These are phyloP conservation scores for Xenentodon cancila DNA, from an alignment of 2,797 vertebrate species.

Conservation along the genomic window DNA sequence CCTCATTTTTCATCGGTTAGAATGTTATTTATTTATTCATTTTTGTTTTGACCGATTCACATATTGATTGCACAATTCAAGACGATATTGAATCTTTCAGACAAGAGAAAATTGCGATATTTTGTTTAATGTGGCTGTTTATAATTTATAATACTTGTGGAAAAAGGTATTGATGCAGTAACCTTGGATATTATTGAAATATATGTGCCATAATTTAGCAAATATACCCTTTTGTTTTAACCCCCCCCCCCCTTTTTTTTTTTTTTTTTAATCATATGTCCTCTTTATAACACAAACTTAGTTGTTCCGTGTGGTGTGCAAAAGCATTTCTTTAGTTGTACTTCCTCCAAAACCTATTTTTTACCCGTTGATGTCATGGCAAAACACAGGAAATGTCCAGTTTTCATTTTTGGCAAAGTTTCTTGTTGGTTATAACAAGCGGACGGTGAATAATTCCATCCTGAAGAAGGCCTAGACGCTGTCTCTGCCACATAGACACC, in stretches of 20 bases:
- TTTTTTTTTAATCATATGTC: not conserved
- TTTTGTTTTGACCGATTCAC: not conserved
- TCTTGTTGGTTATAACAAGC: not conserved
- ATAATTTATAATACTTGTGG: not conserved
- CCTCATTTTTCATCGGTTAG: not conserved
- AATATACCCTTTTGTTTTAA: no score
- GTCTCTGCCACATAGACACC: no score
- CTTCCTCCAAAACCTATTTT: constrained; percentile 53
- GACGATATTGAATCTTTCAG: not conserved
- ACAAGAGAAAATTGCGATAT: constrained; percentile 6
- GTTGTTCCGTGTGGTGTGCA: constrained; percentile 5
- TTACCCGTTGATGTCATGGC: constrained; percentile 53
- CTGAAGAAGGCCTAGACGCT: not conserved
- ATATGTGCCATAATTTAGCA: not conserved
- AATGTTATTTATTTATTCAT: not conserved
- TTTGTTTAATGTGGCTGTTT: not conserved
- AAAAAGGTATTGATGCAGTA: not conserved
- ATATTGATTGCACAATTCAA: no score
- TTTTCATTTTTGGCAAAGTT: constrained; percentile 5
- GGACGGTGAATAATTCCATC: not conserved
- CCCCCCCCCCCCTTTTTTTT: no score
- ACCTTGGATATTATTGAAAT: not conserved
- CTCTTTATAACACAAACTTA: not conserved
- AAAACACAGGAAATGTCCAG: constrained; percentile 43
- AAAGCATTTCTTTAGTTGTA: constrained; percentile 16